phyloP scores from a whole-genome alignment of 2,888 invertebrate species.

The Endotricha flammealis region DNA sequence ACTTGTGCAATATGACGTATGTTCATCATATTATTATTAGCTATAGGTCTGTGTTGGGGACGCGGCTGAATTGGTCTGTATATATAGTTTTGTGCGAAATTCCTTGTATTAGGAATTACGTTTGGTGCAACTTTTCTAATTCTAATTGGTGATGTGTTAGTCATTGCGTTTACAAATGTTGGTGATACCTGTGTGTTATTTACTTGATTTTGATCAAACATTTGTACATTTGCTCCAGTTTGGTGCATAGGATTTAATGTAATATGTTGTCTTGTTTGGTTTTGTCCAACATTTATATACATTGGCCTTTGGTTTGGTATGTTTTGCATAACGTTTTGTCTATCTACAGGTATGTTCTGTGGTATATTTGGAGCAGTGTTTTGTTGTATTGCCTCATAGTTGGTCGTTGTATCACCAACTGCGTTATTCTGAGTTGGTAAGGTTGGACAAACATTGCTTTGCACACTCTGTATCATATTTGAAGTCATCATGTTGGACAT shows the following conservation, averaged over 20 bases:
- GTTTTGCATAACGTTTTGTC: constrained; percentile 10
- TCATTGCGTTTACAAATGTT: constrained; percentile 15
- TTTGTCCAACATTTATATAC: constrained; percentile 26
- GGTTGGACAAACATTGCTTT: constrained; percentile 24
- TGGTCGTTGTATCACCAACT: constrained; percentile 20
- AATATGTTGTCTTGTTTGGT: constrained; percentile 29
- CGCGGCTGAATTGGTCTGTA: constrained; percentile 53
- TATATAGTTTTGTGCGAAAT: constrained; percentile 30
- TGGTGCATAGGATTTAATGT: constrained; percentile 34
- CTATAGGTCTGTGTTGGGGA: constrained; percentile 26
- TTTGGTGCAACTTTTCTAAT: constrained; percentile 20
- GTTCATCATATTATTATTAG: constrained; percentile 14
- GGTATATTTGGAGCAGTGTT: constrained; percentile 15
- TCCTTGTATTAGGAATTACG: constrained; percentile 27
- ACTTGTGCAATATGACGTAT: constrained; percentile 18
- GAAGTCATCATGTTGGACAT: constrained; percentile 31
- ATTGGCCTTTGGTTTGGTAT: constrained; percentile 15
- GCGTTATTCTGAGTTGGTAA: constrained; percentile 7
- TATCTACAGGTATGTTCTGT: constrained; percentile 6
- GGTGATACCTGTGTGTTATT: constrained; percentile 11
- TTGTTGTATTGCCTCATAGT: constrained; percentile 22
- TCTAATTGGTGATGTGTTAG: constrained; percentile 15
- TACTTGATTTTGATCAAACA: constrained; percentile 5
- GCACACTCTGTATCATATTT: constrained; percentile 34
- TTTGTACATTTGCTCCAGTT: constrained; percentile 13